phyloP scores from a whole-genome alignment of 2,888 invertebrate genomes.

The Leuctra nigra region DNA sequence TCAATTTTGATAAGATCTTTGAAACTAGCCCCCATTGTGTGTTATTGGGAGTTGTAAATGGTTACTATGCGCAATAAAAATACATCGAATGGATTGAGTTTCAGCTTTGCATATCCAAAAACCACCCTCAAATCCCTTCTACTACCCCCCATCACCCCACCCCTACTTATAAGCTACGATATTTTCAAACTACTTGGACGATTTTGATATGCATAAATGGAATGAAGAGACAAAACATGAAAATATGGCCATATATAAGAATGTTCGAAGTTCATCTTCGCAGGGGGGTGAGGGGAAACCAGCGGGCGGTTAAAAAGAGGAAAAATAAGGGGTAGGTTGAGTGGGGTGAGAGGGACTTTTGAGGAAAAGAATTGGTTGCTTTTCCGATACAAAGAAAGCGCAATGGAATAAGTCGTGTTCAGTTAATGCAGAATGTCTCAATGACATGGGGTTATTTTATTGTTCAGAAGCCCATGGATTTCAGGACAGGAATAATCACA shows the following conservation, averaged over 20 bases:
- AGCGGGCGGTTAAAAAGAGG: conserved; percentile 20
- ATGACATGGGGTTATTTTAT: no score
- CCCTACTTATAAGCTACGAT: conserved; percentile 2
- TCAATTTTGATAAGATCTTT: background rate
- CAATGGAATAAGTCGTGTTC: conserved; percentile 4
- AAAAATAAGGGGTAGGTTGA: conserved; percentile 5
- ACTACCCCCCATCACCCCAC: background rate
- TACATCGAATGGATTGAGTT: conserved; percentile 14
- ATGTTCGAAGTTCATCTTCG: conserved; percentile 11
- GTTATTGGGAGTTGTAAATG: conserved; percentile 14
- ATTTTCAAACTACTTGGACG: conserved; percentile 3
- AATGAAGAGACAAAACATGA: conserved; percentile 18
- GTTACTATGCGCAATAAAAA: conserved; percentile 16
- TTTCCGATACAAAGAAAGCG: conserved; percentile 13
- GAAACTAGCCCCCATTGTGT: background rate
- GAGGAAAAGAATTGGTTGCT: conserved; percentile 21
- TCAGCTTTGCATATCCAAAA: background rate
- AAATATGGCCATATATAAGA: conserved; percentile 21
- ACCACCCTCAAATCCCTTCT: background rate
- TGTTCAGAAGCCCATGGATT: no score
- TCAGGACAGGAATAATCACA: no score
- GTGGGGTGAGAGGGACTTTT: conserved; percentile 17
- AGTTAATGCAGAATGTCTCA: no score
- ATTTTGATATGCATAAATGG: conserved; percentile 22
- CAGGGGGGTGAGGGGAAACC: conserved; percentile 13